A percentile compares a stretch with the other conserved stretches of the same genome.
Evolutionary conservation across 2,888 invertebrate genomes (phyloP).

Genomic region (Drosophila demipolita): DNA sequence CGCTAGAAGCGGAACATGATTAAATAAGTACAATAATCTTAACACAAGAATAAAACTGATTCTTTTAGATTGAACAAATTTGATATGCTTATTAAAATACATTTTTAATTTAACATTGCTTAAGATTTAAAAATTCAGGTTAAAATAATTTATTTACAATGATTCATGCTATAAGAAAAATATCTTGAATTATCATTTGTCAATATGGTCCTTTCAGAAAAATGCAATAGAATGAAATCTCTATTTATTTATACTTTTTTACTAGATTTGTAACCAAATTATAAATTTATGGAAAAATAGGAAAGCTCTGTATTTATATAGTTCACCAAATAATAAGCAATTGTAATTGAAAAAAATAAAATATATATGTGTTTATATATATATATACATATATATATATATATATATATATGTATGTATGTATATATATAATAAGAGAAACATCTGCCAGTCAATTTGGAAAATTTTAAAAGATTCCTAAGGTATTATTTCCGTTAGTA

Average conservation of each 20-base stretch:
- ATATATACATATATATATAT: too few relatives aligned
- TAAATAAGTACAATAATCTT: not conserved
- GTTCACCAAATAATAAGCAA: not conserved
- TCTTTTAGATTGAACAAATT: not conserved
- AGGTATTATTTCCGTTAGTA: not conserved
- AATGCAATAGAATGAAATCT: not conserved
- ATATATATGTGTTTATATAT: too few relatives aligned
- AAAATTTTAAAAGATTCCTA: not conserved
- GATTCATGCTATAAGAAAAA: too few relatives aligned
- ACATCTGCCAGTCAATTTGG: not conserved
- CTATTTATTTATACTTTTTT: not conserved
- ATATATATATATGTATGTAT: too few relatives aligned
- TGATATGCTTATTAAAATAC: not conserved
- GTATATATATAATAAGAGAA: not conserved
- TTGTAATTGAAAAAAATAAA: not conserved
- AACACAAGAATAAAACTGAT: not conserved
- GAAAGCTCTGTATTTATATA: not conserved
- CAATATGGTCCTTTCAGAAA: not conserved
- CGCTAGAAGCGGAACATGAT: conserved; percentile 76
- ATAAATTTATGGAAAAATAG: not conserved
- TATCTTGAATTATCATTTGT: not conserved
- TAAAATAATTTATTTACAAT: too few relatives aligned
- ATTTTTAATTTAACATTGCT: not conserved
- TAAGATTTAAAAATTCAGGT: not conserved
- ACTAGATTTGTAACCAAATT: not conserved